phyloP scores from a whole-genome alignment of 2,888 invertebrate species.

The Creontiades dilutus region DNA sequence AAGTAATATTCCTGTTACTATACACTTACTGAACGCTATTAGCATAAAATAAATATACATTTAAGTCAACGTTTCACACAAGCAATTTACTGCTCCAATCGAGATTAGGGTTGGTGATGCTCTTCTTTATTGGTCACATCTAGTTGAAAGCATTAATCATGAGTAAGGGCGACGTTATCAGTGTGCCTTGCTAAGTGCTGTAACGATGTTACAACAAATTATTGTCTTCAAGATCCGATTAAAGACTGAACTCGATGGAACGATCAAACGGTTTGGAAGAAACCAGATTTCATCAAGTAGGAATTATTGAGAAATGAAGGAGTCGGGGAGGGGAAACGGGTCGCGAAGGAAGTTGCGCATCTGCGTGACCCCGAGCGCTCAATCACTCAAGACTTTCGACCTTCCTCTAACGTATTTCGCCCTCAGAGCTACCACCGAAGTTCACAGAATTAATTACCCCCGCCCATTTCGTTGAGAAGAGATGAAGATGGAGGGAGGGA shows the following conservation, averaged over 20 bases:
- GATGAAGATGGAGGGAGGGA: conserved; percentile 19
- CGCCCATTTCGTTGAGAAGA: not conserved
- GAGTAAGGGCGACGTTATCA: not conserved
- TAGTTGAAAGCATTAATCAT: too few relatives aligned
- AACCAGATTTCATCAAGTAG: not conserved
- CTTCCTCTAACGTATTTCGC: conserved; percentile 22
- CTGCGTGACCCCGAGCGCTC: conserved; percentile 60
- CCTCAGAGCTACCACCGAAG: conserved; percentile 9
- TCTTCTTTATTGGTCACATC: too few relatives aligned
- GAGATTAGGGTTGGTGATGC: too few relatives aligned
- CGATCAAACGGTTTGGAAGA: not conserved
- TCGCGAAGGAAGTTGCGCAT: conserved; percentile 47
- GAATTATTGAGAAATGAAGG: not conserved
- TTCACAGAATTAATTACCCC: conserved; percentile 55
- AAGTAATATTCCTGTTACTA: too few relatives aligned
- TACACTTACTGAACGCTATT: too few relatives aligned
- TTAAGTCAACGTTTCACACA: too few relatives aligned
- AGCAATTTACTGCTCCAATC: too few relatives aligned
- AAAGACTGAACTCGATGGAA: not conserved
- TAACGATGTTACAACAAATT: not conserved
- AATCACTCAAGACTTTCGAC: conserved; percentile 57
- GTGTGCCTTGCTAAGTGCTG: not conserved
- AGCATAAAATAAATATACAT: too few relatives aligned
- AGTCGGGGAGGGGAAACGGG: not conserved
- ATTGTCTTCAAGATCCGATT: conserved; percentile 1